Evolutionary conservation across 2,797 vertebrate genomes (phyloP).

Genomic region (Acropternis orthonyx): DNA sequence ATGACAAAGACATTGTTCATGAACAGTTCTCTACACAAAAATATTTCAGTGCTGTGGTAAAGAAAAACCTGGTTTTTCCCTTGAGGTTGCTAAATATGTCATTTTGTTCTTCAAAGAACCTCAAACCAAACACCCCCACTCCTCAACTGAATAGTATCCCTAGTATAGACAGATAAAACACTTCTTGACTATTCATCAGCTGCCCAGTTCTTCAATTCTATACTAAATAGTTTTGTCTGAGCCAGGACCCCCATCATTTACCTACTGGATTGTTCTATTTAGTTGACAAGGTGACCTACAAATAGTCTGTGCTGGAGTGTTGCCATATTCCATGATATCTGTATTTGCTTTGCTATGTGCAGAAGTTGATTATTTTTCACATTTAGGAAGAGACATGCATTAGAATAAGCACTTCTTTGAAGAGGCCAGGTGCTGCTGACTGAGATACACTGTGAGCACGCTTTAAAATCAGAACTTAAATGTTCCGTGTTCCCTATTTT

Average conservation of each 20-base stretch:
- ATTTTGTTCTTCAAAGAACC: not conserved
- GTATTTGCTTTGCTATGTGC: not conserved
- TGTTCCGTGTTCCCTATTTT: not conserved
- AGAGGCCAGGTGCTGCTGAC: slow-evolving; percentile 11
- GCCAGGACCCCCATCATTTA: not conserved
- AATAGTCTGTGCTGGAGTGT: not conserved
- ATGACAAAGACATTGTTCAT: not conserved
- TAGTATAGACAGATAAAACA: not conserved
- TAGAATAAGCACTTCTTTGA: not conserved
- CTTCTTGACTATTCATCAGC: not conserved
- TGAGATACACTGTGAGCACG: not conserved
- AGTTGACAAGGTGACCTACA: not conserved
- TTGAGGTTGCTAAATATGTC: not conserved
- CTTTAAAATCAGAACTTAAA: not conserved
- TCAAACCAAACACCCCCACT: not conserved
- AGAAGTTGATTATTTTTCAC: not conserved
- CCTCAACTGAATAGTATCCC: not conserved
- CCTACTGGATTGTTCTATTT: not conserved
- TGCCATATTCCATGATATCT: not conserved
- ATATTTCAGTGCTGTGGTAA: not conserved
- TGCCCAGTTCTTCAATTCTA: not conserved
- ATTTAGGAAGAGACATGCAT: not conserved
- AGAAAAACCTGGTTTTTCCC: not conserved
- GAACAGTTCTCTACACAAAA: not conserved
- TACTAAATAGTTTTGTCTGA: not conserved